phyloP scores from a whole-genome alignment of 2,113 vertebrate genomes.

The Sardina pilchardus region DNA sequence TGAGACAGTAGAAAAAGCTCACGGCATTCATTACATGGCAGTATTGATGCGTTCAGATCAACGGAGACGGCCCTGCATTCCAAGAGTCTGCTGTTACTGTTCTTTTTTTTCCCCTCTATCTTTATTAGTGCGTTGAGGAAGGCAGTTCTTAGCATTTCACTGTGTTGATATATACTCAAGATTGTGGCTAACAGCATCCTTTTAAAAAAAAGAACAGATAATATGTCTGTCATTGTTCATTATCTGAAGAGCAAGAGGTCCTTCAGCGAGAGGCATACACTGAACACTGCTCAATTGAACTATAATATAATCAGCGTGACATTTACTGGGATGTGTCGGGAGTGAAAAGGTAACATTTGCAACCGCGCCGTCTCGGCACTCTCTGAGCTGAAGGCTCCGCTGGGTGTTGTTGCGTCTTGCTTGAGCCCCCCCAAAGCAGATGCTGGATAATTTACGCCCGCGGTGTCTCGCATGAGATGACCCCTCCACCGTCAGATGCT shows the following conservation, averaged over 20 bases:
- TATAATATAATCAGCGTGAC: not conserved
- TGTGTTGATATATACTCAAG: not conserved
- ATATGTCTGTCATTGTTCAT: not conserved
- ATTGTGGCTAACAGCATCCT: not conserved
- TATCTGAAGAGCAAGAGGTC: constrained; percentile 2
- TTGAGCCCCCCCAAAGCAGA: not conserved
- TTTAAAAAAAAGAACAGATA: not conserved
- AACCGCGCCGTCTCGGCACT: not conserved
- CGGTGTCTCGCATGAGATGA: not conserved
- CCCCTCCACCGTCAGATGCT: not conserved
- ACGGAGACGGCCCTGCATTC: not conserved
- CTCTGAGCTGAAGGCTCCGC: not conserved
- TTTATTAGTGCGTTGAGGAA: not conserved
- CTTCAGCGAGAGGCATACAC: not conserved
- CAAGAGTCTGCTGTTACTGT: not conserved
- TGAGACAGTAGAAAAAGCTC: not conserved
- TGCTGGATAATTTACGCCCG: constrained; percentile 3
- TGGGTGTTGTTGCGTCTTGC: not conserved
- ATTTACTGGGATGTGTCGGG: not conserved
- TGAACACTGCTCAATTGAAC: not conserved
- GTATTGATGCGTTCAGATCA: not conserved
- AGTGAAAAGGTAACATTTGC: not conserved
- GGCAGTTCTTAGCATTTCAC: not conserved
- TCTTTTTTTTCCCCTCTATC: not conserved
- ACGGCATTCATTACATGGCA: not conserved